These are phyloP conservation scores for Seladonia tumulorum DNA, from an alignment of 2,888 invertebrate genomes.

Conservation along the genomic window DNA sequence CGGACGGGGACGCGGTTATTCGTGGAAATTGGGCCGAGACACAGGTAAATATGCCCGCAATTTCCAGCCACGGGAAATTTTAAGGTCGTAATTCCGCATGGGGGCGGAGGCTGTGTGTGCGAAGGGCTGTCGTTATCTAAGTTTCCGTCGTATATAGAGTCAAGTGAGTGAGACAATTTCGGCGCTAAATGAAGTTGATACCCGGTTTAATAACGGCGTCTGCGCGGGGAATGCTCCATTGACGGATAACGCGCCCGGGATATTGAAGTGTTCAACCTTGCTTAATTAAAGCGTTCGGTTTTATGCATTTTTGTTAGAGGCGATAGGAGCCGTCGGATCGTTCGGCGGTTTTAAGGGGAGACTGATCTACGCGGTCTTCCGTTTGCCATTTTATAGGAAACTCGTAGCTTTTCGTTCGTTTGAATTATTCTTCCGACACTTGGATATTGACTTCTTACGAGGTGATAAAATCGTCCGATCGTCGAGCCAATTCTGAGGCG, in stretches of 20 bases:
- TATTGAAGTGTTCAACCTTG: conserved; percentile 24
- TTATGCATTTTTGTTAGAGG: conserved; percentile 1
- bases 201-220: conserved; percentile 40
- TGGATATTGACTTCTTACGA: background rate
- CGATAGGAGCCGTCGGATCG: background rate
- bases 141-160: conserved; percentile 15
- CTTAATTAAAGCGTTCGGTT: conserved; percentile 35
- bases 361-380: background rate
- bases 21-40: conserved; percentile 7
- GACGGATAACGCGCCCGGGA: background rate
- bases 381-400: background rate
- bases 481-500: no score
- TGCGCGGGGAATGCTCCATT: background rate
- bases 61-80: conserved; percentile 19
- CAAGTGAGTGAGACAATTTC: conserved; percentile 34
- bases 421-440: background rate
- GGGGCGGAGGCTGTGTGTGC: conserved; percentile 18
- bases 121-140: conserved; percentile 30
- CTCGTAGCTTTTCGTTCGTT: background rate
- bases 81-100: conserved; percentile 24
- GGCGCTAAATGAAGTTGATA: conserved; percentile 32
- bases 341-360: background rate
- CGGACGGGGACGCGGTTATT: background rate
- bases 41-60: conserved; percentile 3
- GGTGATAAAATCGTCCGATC: background rate